Evolutionary conservation across 2,797 vertebrate genomes (phyloP), one percentile per base, ranked within the genome.

Genomic region (Microctenopoma stevenorrisi): DNA sequence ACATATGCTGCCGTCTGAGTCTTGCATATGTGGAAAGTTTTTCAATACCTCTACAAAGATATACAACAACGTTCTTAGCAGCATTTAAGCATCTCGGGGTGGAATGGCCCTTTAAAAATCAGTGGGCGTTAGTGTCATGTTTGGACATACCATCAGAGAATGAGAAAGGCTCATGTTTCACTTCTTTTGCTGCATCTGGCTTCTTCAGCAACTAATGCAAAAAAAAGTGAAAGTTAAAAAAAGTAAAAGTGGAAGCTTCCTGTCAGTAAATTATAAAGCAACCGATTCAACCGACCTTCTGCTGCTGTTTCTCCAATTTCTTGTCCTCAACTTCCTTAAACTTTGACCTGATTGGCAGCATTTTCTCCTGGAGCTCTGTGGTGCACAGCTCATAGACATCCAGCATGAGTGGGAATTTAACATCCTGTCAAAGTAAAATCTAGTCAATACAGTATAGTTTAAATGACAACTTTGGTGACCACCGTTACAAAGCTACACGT

Each of bases 351-450:
- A 95, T 86, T 2, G 96, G 76, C 64, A 94, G 83, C 98, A 99
- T 98, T 85, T 97, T 99, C 89, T 99, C 96, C 92, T 99, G 98
- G 53, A 99, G 88, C 79, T 96, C 96, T 0, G 94, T 50, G 0
- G 98, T 98, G 86, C 98, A 99, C 60, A 99, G 93, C 88, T 99
- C 98, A 37, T 96, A 99, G 42, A 98, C 96, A 72, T 99, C 98
- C 94, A 99, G 77, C 96, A 99, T 98, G 49, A 99, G 96, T 18
- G 98, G 98, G 92, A 99, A 99, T 92, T 99, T 99, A 60, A 99
- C 98, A 89, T 99, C 98, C 98, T 99, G 22, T 79, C 1, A 42
- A 77, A 58, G 18, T 77, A 56, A 22, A 42, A 7, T 22, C 22
- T 22, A 48, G 26, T 53, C n/a, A 22, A 58, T 3, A 54, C 2